Evolutionary conservation across 2,797 vertebrate species (phyloP).

Genomic region (Cichlasoma orientale): DNA sequence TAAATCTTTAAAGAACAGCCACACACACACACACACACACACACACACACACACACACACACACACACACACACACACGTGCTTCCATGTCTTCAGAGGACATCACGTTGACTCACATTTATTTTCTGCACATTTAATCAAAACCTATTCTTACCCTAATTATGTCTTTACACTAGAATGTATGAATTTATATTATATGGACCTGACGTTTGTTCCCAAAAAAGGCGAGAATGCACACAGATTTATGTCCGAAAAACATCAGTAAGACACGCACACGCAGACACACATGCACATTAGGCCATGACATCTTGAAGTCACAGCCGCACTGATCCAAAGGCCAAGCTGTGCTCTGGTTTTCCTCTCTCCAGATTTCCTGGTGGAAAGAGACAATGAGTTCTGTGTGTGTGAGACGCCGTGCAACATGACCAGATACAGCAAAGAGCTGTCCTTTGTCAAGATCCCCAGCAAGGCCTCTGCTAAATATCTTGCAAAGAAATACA

Average conservation of each 20-base stretch:
- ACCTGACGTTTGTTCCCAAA: neutral
- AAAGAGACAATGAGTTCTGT: constrained; percentile 95
- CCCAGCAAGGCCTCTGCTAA: constrained; percentile 99
- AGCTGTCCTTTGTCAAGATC: constrained; percentile 98
- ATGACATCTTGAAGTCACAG: constrained; percentile 9
- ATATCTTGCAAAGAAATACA: constrained; percentile 98
- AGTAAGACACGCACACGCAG: constrained; percentile 2
- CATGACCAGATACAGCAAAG: constrained; percentile 95
- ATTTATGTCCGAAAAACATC: neutral
- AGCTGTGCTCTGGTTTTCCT: constrained; percentile 30
- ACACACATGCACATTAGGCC: neutral
- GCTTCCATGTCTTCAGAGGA: constrained; percentile 1
- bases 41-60: neutral
- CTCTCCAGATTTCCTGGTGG: constrained; percentile 92
- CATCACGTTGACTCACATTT: neutral
- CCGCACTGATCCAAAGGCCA: constrained; percentile 30
- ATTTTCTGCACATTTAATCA: neutral
- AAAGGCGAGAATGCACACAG: neutral
- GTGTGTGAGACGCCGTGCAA: constrained; percentile 97
- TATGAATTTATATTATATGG: neutral
- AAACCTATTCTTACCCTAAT: neutral
- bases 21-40: neutral
- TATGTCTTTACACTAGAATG: neutral
- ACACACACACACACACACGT: neutral
- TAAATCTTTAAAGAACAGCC: constrained; percentile 29